Conservation (phyloP, 2,797 vertebrate genomes). For the Acipenser ruthenus region DNA sequence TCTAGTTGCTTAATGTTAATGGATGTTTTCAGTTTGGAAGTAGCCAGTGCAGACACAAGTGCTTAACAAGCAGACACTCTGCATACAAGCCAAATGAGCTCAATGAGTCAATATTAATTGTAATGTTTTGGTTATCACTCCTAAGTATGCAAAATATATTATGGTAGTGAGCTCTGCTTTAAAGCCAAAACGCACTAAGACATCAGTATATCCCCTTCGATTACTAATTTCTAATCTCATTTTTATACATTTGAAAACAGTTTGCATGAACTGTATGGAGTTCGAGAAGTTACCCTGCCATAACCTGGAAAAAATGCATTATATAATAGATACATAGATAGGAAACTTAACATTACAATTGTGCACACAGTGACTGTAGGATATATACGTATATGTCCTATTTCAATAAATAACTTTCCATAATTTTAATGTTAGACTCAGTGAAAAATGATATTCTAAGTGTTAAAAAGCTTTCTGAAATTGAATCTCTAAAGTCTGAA, state of each 20-base stretch:
- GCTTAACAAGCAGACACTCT: not conserved
- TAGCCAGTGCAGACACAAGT: too few species aligned
- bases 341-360: too few species aligned
- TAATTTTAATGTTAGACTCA: slow-evolving; percentile 23
- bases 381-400: slow-evolving; percentile 12
- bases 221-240: too few species aligned
- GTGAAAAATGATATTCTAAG: slow-evolving; percentile 23
- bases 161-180: slow-evolving; percentile 7
- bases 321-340: too few species aligned
- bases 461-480: slow-evolving; percentile 29
- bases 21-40: slow-evolving; percentile 5
- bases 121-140: too few species aligned
- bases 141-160: too few species aligned
- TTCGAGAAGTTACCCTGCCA: too few species aligned
- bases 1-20: too few species aligned
- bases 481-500: slow-evolving; percentile 48
- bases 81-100: not conserved
- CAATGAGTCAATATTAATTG: too few species aligned
- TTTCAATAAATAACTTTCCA: slow-evolving; percentile 17
- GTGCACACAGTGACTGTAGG: too few species aligned
- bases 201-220: not conserved
- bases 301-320: slow-evolving; percentile 3
- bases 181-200: not conserved
- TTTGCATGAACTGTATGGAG: too few species aligned
- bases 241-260: too few species aligned